Conservation (phyloP, 2,888 invertebrate genomes). For the Mythimna vitellina region DNA sequence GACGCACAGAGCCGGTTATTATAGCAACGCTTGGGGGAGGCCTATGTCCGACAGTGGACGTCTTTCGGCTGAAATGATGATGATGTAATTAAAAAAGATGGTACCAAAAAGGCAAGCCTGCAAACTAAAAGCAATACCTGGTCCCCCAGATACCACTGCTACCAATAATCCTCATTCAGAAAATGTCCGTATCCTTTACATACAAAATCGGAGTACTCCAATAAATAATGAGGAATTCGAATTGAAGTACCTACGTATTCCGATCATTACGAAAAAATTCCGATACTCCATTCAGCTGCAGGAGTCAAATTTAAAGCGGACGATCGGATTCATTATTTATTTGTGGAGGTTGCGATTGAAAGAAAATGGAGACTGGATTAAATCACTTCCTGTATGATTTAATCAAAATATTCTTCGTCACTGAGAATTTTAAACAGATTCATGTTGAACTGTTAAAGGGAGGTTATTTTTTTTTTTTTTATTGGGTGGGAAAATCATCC, state of each 20-base stretch:
- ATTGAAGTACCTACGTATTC: conserved; percentile 23
- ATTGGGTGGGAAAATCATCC: no score
- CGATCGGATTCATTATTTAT: conserved; percentile 43
- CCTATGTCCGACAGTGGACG: no score
- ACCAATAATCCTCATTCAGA: conserved; percentile 5
- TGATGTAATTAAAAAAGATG: background rate
- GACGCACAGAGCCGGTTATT: no score
- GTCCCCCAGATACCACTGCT: conserved; percentile 5
- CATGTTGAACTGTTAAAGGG: background rate
- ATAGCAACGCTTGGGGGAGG: no score
- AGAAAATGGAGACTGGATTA: conserved; percentile 7
- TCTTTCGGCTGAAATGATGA: no score
- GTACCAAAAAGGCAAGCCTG: background rate
- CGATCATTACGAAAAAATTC: conserved; percentile 35
- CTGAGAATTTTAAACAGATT: background rate
- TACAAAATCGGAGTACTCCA: conserved; percentile 22
- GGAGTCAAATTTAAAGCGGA: conserved; percentile 30
- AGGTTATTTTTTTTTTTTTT: no score
- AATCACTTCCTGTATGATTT: conserved; percentile 16
- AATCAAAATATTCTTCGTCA: conserved; percentile 9
- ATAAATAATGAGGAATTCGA: conserved; percentile 34
- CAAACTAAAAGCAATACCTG: background rate
- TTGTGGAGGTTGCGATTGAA: conserved; percentile 19
- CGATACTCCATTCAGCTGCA: conserved; percentile 27
- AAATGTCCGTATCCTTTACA: conserved; percentile 20